Evolutionary conservation across 2,797 vertebrate genomes (phyloP).

Genomic region (Oreortyx pictus): DNA sequence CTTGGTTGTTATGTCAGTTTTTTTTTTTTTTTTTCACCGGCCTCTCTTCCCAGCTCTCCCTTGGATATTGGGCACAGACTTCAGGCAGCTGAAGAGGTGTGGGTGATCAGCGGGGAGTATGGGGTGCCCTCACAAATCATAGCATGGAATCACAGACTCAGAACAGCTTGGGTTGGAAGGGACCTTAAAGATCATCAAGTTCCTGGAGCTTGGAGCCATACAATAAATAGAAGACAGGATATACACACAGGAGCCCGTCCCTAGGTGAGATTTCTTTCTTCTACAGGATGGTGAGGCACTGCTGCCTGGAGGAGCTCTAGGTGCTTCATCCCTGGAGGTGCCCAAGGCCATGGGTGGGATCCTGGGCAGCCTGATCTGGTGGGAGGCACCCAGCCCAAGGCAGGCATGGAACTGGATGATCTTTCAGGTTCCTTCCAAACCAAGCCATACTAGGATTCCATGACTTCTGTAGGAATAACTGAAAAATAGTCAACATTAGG

Average conservation of each 20-base stretch:
- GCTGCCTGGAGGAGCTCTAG: too few relatives aligned
- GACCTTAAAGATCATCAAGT: not conserved
- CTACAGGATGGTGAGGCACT: too few relatives aligned
- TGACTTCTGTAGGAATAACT: rapidly evolving
- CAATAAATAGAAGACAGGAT: not conserved
- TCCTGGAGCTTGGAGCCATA: not conserved
- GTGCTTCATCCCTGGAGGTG: too few relatives aligned
- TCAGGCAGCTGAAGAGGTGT: not conserved
- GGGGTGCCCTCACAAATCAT: not conserved
- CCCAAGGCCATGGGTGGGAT: too few relatives aligned
- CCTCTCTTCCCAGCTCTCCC: slow-evolving; percentile 31
- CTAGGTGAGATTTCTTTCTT: not conserved
- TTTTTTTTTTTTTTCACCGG: not conserved
- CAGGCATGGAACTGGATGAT: too few relatives aligned
- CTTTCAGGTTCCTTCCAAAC: too few relatives aligned
- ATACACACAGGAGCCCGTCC: not conserved
- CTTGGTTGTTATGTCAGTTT: slow-evolving; percentile 50
- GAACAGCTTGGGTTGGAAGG: not conserved
- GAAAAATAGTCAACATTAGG: not conserved
- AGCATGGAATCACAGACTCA: not conserved
- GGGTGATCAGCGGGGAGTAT: not conserved
- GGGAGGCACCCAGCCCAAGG: too few relatives aligned
- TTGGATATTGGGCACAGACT: not conserved
- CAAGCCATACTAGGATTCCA: too few relatives aligned
- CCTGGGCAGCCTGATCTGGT: too few relatives aligned